phyloP scores from a whole-genome alignment of 1,140 invertebrate species.

The Paraescarpia echinospica region DNA sequence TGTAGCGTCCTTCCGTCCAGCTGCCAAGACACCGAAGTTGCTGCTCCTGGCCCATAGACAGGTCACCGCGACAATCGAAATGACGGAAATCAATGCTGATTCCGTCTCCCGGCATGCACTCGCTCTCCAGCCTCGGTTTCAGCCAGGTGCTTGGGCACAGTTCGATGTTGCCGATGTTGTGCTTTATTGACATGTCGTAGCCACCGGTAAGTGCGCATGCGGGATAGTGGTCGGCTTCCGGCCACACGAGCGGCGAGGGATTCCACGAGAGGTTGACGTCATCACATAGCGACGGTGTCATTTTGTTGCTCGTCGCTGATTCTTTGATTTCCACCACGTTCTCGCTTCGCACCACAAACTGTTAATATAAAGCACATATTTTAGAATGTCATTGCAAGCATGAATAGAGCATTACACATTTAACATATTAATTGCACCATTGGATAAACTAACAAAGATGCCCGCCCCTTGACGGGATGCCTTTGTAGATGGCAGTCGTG shows the following conservation, averaged over 20 bases:
- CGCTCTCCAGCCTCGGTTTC: slow-evolving; percentile 23
- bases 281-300: background rate
- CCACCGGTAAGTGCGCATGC: slow-evolving; percentile 11
- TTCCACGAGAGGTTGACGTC: slow-evolving; percentile 8
- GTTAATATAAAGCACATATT: background rate
- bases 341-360: background rate
- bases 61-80: slow-evolving; percentile 21
- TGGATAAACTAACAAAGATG: no score
- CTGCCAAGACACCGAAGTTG: slow-evolving; percentile 18
- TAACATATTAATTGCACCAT: background rate
- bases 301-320: background rate
- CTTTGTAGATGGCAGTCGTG: no score
- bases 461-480: no score
- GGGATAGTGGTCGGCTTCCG: background rate
- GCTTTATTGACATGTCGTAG: background rate
- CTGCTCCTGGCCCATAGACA: slow-evolving; percentile 19
- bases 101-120: slow-evolving; percentile 20
- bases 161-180: background rate
- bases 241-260: slow-evolving; percentile 17
- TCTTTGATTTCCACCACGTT: background rate
- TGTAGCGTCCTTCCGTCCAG: slow-evolving; percentile 21
- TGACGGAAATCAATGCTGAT: slow-evolving; percentile 23
- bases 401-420: background rate
- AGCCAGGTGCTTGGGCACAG: background rate
- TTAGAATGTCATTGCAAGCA: background rate